Evolutionary conservation across 2,113 vertebrate genomes (phyloP).

Genomic region (Python bivittatus): DNA sequence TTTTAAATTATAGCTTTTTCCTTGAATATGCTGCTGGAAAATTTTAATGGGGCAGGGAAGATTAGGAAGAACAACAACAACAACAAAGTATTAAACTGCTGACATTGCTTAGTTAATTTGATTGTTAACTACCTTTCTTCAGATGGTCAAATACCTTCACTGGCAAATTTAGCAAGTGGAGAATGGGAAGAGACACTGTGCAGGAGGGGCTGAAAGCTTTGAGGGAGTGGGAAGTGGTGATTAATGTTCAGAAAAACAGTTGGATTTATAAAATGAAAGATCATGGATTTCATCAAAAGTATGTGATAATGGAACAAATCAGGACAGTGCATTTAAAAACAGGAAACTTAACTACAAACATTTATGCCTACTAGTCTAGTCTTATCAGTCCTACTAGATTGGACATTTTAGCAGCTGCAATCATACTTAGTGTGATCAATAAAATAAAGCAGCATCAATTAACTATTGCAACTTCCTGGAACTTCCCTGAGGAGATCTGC

Average conservation of each 20-base stretch:
- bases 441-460: background rate
- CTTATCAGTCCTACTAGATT: background rate
- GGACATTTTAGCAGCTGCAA: background rate
- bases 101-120: background rate
- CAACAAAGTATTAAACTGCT: background rate
- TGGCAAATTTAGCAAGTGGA: background rate
- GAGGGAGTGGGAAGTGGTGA: background rate
- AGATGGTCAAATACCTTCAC: background rate
- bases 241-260: background rate
- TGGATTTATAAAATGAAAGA: background rate
- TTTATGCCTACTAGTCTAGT: background rate
- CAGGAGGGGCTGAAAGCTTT: background rate
- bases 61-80: background rate
- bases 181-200: background rate
- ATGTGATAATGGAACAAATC: background rate
- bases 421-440: background rate
- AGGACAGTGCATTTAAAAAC: background rate
- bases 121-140: background rate
- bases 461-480: background rate
- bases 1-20: background rate
- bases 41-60: background rate
- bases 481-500: background rate
- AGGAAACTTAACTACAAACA: background rate
- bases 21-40: background rate
- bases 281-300: background rate